Conservation (phyloP, 1,140 invertebrate species). For the Venustaconcha ellipsiformis region DNA sequence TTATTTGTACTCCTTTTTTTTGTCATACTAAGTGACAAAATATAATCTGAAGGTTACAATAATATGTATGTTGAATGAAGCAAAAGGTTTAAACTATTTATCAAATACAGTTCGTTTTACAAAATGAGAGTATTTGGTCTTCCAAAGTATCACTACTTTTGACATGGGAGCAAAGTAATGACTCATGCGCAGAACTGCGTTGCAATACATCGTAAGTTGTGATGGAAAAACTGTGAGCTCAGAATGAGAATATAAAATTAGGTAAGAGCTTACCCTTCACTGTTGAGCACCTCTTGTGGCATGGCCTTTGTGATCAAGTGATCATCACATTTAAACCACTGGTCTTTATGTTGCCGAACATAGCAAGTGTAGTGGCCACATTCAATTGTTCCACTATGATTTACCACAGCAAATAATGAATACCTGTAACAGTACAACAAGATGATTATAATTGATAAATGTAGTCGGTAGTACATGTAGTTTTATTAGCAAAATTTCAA, state of each 20-base stretch:
- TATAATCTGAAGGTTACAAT: too few species aligned
- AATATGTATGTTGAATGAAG: too few species aligned
- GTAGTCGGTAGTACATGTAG: too few species aligned
- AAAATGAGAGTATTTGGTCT: neutral
- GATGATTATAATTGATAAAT: neutral
- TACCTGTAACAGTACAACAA: conserved; percentile 74
- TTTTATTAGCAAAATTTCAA: too few species aligned
- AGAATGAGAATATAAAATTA: neutral
- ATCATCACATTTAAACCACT: conserved; percentile 98
- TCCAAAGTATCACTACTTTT: neutral
- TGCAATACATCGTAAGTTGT: neutral
- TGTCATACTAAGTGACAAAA: too few species aligned
- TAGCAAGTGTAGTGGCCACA: conserved; percentile 96
- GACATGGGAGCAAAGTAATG: neutral
- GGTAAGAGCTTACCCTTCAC: conserved; percentile 85
- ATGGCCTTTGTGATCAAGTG: conserved; percentile 90
- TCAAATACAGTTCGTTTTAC: neutral
- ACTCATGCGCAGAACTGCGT: neutral
- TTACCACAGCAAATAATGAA: conserved; percentile 96
- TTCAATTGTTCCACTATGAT: conserved; percentile 92
- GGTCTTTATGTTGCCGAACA: conserved; percentile 89
- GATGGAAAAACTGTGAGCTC: neutral
- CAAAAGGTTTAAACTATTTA: neutral
- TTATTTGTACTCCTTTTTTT: too few species aligned
- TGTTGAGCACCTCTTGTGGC: conserved; percentile 89